Evolutionary conservation across 2,888 invertebrate genomes (phyloP), one percentile per base, ranked within the genome.

Genomic region (Mythimna impura): DNA sequence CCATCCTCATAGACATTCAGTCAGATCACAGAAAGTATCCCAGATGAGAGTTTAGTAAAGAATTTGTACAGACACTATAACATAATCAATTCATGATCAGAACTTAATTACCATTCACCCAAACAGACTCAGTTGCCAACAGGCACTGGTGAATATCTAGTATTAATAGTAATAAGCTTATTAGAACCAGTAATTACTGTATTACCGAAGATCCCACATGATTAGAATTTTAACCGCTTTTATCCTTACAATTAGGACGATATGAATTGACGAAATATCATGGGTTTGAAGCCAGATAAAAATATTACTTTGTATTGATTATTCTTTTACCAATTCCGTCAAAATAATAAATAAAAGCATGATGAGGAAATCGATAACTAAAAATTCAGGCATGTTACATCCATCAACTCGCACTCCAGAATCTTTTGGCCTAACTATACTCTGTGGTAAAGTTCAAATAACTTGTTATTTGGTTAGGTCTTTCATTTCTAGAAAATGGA

Each of bases 91-190:
- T 55, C 58, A 34, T 34, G 62, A 63, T 50, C 43, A 58, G 8
- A 2, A 22, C 10, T 22, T 74, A 54, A 75, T 64, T 74, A 66
- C 55, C 12, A 25, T 57, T 7, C 20, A 62, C 17, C 25, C 12
- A 63, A n/a, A 73, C 25, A 63, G 30, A 74, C 47, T 47, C 9
- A 25, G 52, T 43, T 43, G 63, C 34, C 57, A 65, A 72, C 50
- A 30, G 14, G 25, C 25, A 14, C 20, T 14, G 10, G 4, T 63
- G 43, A 62, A 52, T 47, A 10, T 36, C 30, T 22, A 55, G 57
- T 43, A 47, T 63, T 74, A 25, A 66, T 63, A 20, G 20, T 74
- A 22, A 47, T 67, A 1, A 62, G 25, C 25, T 74, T 58, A 47
- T 64, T 54, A 47, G 55, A 14, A 8, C 6, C 22, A 0, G 4